A percentile compares a stretch with the other conserved stretches of the same genome.
phyloP scores from a whole-genome alignment of 2,797 vertebrate species.

The Phalloptychus januarius region DNA sequence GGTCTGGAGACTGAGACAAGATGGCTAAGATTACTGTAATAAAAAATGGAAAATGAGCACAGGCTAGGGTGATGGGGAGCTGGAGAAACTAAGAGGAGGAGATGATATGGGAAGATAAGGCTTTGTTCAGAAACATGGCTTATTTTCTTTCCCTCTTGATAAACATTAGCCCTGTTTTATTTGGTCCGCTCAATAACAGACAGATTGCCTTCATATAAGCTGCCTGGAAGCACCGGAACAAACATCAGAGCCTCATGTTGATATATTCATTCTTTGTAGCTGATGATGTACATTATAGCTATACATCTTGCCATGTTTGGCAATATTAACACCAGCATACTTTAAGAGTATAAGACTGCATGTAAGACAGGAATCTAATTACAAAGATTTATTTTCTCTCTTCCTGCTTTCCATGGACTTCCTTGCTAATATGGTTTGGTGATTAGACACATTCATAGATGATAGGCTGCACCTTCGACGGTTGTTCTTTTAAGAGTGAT shows the following conservation, averaged over 20 bases:
- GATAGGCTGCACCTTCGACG: too few species aligned
- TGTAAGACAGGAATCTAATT: slow-evolving; percentile 6
- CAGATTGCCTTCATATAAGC: slow-evolving; percentile 53
- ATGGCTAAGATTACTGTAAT: slow-evolving; percentile 76
- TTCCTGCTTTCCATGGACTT: not conserved
- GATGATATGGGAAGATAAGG: slow-evolving; percentile 65
- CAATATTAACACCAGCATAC: slow-evolving; percentile 33
- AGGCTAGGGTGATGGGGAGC: slow-evolving; percentile 15
- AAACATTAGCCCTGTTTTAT: slow-evolving; percentile 72
- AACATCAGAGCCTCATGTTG: slow-evolving; percentile 53
- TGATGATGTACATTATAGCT: slow-evolving; percentile 31
- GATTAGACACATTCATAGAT: too few species aligned
- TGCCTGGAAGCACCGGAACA: slow-evolving; percentile 58
- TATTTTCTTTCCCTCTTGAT: slow-evolving; percentile 68
- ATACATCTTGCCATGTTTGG: slow-evolving; percentile 14
- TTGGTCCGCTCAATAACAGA: slow-evolving; percentile 64
- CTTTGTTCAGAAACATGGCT: slow-evolving; percentile 63
- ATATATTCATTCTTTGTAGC: slow-evolving; percentile 33
- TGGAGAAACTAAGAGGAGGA: slow-evolving; percentile 31
- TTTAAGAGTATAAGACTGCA: slow-evolving; percentile 23
- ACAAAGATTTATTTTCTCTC: slow-evolving; percentile 16
- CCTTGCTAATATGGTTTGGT: not conserved
- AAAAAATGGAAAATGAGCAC: slow-evolving; percentile 70
- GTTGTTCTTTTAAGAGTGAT: not conserved
- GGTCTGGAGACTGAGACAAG: slow-evolving; percentile 49